A percentile compares a stretch with the other conserved stretches of the same genome.
phyloP scores from a whole-genome alignment of 1,140 invertebrate genomes.

The Hirudo medicinalis region DNA sequence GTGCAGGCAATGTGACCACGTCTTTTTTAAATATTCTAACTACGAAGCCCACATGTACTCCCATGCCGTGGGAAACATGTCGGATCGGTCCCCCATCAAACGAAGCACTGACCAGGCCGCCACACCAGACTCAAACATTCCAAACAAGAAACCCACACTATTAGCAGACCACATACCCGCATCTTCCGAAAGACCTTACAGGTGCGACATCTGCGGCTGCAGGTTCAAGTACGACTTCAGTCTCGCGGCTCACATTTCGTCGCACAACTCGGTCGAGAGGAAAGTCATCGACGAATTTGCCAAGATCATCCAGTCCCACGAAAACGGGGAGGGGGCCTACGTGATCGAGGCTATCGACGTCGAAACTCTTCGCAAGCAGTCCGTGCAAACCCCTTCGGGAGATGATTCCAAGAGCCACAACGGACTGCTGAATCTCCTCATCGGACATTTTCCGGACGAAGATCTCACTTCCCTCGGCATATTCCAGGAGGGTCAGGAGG shows the following conservation, averaged over 20 bases:
- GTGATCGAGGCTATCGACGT: constrained; percentile 3
- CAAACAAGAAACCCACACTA: background rate
- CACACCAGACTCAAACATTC: background rate
- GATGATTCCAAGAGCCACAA: background rate
- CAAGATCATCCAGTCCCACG: background rate
- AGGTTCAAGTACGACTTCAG: constrained; percentile 20
- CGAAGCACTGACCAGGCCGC: background rate
- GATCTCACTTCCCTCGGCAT: background rate
- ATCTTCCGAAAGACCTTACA: constrained; percentile 10
- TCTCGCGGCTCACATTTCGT: constrained; percentile 2
- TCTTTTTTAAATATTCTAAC: constrained; percentile 11
- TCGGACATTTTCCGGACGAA: constrained; percentile 4
- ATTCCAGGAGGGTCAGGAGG: background rate
- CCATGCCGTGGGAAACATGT: background rate
- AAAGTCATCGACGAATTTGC: constrained; percentile 7
- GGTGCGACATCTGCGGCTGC: constrained; percentile 14
- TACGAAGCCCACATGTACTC: constrained; percentile 16
- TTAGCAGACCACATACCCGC: background rate
- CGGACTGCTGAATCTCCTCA: background rate
- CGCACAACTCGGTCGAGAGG: constrained; percentile 5
- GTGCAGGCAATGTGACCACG: constrained; percentile 5
- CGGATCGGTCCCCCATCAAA: background rate
- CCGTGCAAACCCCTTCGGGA: background rate
- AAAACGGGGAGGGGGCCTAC: background rate
- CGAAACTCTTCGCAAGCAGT: background rate